A percentile compares a stretch with the other conserved stretches of the same genome.
Evolutionary conservation across 2,113 vertebrate species (phyloP).

Genomic region (Neodon shergylaensis): DNA sequence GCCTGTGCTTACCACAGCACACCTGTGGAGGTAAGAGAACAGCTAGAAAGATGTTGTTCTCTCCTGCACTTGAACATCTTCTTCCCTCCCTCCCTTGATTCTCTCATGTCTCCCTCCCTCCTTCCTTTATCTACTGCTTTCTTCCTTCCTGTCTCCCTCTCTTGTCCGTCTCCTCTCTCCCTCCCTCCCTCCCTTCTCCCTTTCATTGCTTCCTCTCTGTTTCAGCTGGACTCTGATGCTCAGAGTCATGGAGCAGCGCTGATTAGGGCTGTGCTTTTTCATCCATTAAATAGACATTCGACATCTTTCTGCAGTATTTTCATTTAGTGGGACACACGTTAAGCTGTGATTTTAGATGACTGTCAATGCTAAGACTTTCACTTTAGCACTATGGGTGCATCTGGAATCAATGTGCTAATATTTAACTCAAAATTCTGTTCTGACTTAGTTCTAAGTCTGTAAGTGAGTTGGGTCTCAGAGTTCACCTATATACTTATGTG

Average conservation of each 20-base stretch:
- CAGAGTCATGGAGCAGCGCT: neutral
- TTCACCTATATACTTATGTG: neutral
- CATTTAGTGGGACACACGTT: neutral
- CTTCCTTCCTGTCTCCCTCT: neutral
- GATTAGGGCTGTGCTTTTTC: neutral
- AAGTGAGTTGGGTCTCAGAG: neutral
- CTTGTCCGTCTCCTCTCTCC: neutral
- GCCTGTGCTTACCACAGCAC: neutral
- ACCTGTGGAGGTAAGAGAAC: neutral
- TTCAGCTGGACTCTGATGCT: neutral
- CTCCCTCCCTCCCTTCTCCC: no score
- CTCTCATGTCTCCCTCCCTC: neutral
- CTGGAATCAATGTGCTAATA: neutral
- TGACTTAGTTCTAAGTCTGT: neutral
- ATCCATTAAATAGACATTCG: neutral
- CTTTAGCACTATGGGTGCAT: neutral
- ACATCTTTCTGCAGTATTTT: neutral
- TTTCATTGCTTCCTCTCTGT: neutral
- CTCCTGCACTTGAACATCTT: no score
- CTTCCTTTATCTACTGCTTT: neutral
- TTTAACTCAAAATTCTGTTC: neutral
- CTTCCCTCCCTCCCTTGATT: fast-evolving
- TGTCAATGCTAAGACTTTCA: neutral
- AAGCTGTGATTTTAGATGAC: neutral
- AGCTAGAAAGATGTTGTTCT: neutral